Percentiles rank a stretch among this genome's conserved stretches.
Evolutionary conservation across 2,113 vertebrate species (phyloP).

Genomic region (Rhabdornis inornatus): DNA sequence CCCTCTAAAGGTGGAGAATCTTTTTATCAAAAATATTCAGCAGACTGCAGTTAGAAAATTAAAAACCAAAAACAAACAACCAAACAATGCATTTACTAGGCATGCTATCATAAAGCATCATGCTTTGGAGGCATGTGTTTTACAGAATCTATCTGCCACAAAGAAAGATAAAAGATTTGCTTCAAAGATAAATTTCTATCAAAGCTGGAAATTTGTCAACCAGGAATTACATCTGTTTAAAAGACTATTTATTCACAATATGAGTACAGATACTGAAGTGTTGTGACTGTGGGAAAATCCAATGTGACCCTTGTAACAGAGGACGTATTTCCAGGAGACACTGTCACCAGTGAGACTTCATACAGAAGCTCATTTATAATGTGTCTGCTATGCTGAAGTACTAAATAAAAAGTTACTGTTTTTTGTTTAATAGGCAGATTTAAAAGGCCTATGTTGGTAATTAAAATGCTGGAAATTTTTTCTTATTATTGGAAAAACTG

Average conservation of each 20-base stretch:
- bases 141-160: background rate
- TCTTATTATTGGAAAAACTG: background rate
- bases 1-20: background rate
- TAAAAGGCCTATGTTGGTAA: background rate
- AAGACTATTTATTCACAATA: background rate
- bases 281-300: background rate
- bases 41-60: background rate
- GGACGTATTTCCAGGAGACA: background rate
- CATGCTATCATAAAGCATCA: background rate
- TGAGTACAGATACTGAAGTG: background rate
- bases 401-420: background rate
- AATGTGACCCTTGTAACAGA: background rate
- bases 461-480: background rate
- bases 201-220: background rate
- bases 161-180: background rate
- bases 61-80: background rate
- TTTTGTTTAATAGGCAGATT: background rate
- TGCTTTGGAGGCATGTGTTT: background rate
- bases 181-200: background rate
- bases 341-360: background rate
- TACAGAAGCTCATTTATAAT: background rate
- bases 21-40: background rate
- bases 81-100: background rate
- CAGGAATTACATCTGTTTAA: background rate
- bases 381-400: background rate